Conservation (phyloP, 2,797 vertebrate species). For the Mycteria americana region DNA sequence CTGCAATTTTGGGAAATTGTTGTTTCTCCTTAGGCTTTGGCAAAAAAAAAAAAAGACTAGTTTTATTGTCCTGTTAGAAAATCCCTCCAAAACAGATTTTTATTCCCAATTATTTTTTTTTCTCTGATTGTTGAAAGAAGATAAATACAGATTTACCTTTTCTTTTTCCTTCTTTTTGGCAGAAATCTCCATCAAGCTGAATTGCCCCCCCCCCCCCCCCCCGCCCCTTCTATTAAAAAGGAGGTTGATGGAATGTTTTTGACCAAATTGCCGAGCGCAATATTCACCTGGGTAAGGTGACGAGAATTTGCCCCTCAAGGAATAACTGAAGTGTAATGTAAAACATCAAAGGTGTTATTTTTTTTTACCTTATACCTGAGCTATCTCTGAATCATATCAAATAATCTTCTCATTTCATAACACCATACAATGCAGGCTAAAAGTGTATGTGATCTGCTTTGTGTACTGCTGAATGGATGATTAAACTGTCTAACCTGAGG, state of each 20-base stretch:
- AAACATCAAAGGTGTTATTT: constrained; percentile 53
- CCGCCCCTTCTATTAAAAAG: neutral
- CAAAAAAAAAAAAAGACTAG: neutral
- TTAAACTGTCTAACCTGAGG: constrained; percentile 60
- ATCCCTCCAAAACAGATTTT: neutral
- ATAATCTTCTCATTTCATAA: constrained; percentile 65
- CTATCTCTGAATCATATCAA: constrained; percentile 71
- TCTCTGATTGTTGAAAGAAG: neutral
- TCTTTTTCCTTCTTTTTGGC: neutral
- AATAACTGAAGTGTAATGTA: constrained; percentile 62
- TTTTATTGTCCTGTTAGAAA: neutral
- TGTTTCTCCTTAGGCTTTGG: neutral
- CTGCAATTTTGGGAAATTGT: neutral
- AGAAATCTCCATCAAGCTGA: neutral
- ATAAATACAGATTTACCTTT: neutral
- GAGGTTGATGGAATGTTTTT: constrained; percentile 47
- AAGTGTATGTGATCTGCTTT: constrained; percentile 67
- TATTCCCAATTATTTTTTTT: neutral
- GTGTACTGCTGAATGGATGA: constrained; percentile 63
- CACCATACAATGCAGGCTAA: constrained; percentile 61
- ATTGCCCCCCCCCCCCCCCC: no score
- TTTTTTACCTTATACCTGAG: constrained; percentile 41
- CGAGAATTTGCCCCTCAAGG: constrained; percentile 61
- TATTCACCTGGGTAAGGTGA: constrained; percentile 63
- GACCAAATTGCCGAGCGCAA: constrained; percentile 8